Evolutionary conservation across 2,113 vertebrate genomes (phyloP).

Genomic region (Orientallactaga bullata): DNA sequence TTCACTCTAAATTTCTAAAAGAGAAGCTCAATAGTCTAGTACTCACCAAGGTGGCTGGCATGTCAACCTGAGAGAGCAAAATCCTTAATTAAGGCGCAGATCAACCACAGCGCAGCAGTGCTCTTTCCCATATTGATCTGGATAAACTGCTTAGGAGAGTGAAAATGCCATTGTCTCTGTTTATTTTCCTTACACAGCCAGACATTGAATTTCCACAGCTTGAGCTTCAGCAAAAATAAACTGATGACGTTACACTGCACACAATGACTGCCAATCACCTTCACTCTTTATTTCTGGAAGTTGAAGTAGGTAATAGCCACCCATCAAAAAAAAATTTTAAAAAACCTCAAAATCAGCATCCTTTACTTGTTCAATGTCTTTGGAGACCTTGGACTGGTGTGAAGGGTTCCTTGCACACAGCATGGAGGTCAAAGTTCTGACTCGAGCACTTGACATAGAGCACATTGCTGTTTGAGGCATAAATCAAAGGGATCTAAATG

Average conservation of each 20-base stretch:
- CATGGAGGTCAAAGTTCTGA: background rate
- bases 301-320: background rate
- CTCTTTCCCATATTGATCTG: conserved; percentile 78
- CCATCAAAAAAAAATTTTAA: background rate
- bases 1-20: conserved; percentile 68
- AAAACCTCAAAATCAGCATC: background rate
- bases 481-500: background rate
- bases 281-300: background rate
- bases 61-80: conserved; percentile 65
- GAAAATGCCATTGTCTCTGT: conserved; percentile 71
- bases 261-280: background rate
- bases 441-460: background rate
- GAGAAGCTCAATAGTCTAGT: conserved; percentile 57
- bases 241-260: background rate
- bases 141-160: conserved; percentile 78
- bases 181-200: conserved; percentile 42
- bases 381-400: background rate
- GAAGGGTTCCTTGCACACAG: background rate
- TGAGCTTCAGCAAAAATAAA: conserved; percentile 60
- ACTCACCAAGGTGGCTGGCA: conserved; percentile 56
- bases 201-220: conserved; percentile 37
- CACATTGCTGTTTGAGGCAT: background rate
- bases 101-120: conserved; percentile 38
- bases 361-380: background rate
- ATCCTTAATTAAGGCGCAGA: conserved; percentile 78